phyloP scores from a whole-genome alignment of 2,888 invertebrate genomes.

The Protophormia terraenovae region DNA sequence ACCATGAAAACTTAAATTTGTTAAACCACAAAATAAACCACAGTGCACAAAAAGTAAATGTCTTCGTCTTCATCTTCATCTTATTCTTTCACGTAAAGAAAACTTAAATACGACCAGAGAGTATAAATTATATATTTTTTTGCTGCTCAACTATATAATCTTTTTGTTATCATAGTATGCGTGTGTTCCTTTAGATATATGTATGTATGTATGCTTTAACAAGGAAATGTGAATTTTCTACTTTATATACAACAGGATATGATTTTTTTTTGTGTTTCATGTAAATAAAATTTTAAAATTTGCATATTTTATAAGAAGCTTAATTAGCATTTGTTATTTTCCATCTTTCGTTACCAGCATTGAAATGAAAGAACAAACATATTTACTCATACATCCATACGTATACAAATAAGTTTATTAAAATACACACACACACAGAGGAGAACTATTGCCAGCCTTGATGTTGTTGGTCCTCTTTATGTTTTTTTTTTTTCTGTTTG shows the following conservation, averaged over 20 bases:
- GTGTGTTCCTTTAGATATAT: too few species aligned
- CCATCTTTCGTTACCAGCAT: background rate
- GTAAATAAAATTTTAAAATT: constrained; percentile 62
- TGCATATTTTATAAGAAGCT: constrained; percentile 67
- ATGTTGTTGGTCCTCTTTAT: background rate
- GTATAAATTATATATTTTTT: constrained; percentile 24
- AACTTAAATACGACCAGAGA: background rate
- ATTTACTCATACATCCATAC: background rate
- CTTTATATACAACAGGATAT: too few species aligned
- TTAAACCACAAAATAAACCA: background rate
- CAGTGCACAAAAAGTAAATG: constrained; percentile 17
- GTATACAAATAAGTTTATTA: background rate
- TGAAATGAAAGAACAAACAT: background rate
- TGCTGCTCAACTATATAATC: background rate
- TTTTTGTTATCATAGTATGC: too few species aligned
- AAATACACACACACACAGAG: too few species aligned
- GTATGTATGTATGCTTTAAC: background rate
- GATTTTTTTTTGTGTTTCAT: constrained; percentile 37
- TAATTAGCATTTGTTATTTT: constrained; percentile 60
- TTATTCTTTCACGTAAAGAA: background rate
- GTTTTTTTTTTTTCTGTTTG: background rate
- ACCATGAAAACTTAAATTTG: background rate
- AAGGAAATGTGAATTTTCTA: constrained; percentile 10
- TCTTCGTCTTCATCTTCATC: constrained; percentile 3
- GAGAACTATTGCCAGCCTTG: constrained; percentile 8